Conservation (phyloP, 2,888 invertebrate genomes). For the Phymatocera aterrima region DNA sequence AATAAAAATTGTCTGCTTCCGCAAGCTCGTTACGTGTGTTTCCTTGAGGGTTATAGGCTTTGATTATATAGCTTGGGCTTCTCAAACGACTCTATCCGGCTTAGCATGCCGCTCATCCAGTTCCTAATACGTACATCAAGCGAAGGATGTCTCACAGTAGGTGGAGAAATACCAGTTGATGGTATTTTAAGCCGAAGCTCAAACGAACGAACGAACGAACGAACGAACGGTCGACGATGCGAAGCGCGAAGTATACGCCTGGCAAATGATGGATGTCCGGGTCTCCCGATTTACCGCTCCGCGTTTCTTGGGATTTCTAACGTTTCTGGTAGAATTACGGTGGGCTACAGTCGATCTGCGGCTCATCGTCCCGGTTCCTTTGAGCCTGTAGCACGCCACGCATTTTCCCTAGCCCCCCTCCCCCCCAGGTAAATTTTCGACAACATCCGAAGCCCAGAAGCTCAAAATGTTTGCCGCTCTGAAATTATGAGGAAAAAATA, state of each 20-base stretch:
- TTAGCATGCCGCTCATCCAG: background rate
- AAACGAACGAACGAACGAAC: constrained; percentile 20
- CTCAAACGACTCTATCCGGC: background rate
- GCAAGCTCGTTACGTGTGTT: background rate
- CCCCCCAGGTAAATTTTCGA: background rate
- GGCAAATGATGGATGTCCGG: constrained; percentile 50
- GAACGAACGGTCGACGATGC: constrained; percentile 10
- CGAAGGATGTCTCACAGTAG: constrained; percentile 9
- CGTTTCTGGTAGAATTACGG: constrained; percentile 49
- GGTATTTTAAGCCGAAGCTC: constrained; percentile 42
- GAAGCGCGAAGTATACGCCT: constrained; percentile 38
- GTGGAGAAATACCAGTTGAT: constrained; percentile 42
- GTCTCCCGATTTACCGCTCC: constrained; percentile 51
- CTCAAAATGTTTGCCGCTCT: background rate
- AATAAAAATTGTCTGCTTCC: background rate
- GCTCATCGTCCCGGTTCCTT: background rate
- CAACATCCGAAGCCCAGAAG: background rate
- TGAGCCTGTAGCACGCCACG: background rate
- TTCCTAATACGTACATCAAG: background rate
- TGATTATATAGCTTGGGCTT: background rate
- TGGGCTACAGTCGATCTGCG: background rate
- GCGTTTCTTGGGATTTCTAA: constrained; percentile 46
- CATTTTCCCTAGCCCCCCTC: too few relatives aligned
- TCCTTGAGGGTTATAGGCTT: background rate
- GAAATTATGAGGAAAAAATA: background rate